These are phyloP conservation scores for Lithosia quadra DNA, from an alignment of 2,888 invertebrate genomes.

Conservation along the genomic window DNA sequence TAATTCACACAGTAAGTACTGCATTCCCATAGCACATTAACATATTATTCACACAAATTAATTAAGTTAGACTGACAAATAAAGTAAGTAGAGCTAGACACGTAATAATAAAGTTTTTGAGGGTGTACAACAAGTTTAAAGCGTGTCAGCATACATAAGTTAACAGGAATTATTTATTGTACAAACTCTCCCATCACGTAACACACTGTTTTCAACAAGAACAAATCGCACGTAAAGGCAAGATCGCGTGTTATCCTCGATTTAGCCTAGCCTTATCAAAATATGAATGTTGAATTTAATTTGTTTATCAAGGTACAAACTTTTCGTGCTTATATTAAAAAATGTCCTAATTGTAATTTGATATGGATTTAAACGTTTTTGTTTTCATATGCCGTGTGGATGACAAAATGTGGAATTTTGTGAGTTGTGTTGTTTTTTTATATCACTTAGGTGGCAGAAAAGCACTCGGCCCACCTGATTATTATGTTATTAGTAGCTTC, in stretches of 20 bases:
- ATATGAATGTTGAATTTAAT: conserved; percentile 56
- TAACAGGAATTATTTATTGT: conserved; percentile 47
- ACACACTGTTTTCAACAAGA: conserved; percentile 64
- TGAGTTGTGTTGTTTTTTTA: not conserved
- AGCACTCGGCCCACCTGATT: no score
- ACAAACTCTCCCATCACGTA: conserved; percentile 55
- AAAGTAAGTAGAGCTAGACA: conserved; percentile 38
- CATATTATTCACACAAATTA: conserved; percentile 11
- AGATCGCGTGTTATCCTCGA: conserved; percentile 64
- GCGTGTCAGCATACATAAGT: conserved; percentile 45
- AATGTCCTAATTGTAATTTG: not conserved
- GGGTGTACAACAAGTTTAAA: conserved; percentile 40
- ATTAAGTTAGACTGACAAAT: conserved; percentile 23
- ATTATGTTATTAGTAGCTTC: not conserved
- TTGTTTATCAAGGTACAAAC: conserved; percentile 50
- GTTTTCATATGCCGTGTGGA: not conserved
- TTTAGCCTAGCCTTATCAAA: conserved; percentile 63
- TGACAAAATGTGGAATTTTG: not conserved
- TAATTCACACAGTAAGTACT: conserved; percentile 4
- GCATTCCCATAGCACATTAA: not conserved
- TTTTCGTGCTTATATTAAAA: conserved; percentile 28
- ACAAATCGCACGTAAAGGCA: conserved; percentile 65
- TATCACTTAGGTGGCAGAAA: no score
- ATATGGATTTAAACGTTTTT: not conserved
- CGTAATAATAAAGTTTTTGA: conserved; percentile 39